Conservation (phyloP, 2,797 vertebrate genomes). For the Babyrousa celebensis region DNA sequence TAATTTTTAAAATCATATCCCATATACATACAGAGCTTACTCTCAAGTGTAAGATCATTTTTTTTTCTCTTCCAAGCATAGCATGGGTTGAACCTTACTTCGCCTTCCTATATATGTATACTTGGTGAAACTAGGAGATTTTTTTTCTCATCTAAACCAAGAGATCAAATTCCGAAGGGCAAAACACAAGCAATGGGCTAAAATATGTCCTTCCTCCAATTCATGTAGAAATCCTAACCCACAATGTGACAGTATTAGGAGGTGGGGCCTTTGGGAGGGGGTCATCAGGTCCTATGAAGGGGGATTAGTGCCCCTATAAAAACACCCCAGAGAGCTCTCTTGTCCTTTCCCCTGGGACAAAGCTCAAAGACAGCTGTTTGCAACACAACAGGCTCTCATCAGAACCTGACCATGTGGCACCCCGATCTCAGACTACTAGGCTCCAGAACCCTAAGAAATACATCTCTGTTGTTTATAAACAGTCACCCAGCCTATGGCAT, state of each 20-base stretch:
- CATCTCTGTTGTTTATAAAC: background rate
- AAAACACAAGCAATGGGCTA: background rate
- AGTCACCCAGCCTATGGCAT: background rate
- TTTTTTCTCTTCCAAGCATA: conserved; percentile 9
- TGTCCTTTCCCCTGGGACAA: background rate
- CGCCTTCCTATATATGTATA: background rate
- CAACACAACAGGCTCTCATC: background rate
- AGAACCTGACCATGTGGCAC: background rate
- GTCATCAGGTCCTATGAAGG: background rate
- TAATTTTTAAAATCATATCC: background rate
- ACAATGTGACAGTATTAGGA: background rate
- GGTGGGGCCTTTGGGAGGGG: background rate
- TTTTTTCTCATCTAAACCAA: conserved; percentile 5
- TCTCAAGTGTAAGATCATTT: background rate
- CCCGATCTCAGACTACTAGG: background rate
- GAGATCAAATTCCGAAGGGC: background rate
- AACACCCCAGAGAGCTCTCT: background rate
- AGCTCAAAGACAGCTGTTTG: background rate
- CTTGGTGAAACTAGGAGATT: background rate
- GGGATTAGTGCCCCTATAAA: background rate
- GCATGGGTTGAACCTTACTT: background rate
- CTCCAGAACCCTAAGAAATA: background rate
- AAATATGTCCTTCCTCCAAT: background rate
- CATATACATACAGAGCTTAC: background rate
- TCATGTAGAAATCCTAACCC: background rate